A percentile compares a stretch with the other conserved stretches of the same genome.
Conservation (phyloP, 2,797 vertebrate species). For the Danio aesculapii region DNA sequence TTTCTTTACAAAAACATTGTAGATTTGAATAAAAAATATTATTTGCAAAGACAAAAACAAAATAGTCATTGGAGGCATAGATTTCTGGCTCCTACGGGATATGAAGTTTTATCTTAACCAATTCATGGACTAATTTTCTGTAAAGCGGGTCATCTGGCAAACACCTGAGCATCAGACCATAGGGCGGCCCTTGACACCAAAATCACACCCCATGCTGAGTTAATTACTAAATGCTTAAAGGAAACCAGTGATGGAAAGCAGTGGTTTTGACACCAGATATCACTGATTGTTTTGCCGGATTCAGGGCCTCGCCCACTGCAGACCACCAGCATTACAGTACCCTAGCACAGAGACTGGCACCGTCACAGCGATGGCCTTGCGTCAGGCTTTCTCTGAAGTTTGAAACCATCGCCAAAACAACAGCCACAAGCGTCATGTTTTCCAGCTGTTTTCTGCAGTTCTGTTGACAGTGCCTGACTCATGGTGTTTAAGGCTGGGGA, state of each 20-base stretch:
- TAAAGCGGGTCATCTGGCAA: slow-evolving; percentile 1
- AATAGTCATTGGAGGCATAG: neutral
- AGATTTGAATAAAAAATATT: neutral
- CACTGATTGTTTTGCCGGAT: slow-evolving; percentile 55
- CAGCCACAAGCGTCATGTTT: slow-evolving; percentile 73
- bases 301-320: slow-evolving; percentile 51
- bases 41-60: neutral
- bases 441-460: slow-evolving; percentile 74
- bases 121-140: neutral
- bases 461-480: slow-evolving; percentile 78
- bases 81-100: neutral
- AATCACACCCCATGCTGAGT: slow-evolving; percentile 26
- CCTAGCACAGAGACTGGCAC: slow-evolving; percentile 1
- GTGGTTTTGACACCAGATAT: slow-evolving; percentile 53
- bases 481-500: slow-evolving; percentile 68
- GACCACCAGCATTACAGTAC: slow-evolving; percentile 33
- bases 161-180: slow-evolving; percentile 8
- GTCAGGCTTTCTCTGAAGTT: slow-evolving; percentile 57
- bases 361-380: slow-evolving; percentile 31
- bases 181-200: neutral
- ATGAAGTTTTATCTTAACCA: neutral
- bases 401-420: slow-evolving; percentile 46
- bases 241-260: slow-evolving; percentile 47
- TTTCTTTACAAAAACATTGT: neutral
- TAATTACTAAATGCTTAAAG: slow-evolving; percentile 50